Evolutionary conservation across 2,113 vertebrate genomes (phyloP).

Genomic region (Paratilapia polleni): DNA sequence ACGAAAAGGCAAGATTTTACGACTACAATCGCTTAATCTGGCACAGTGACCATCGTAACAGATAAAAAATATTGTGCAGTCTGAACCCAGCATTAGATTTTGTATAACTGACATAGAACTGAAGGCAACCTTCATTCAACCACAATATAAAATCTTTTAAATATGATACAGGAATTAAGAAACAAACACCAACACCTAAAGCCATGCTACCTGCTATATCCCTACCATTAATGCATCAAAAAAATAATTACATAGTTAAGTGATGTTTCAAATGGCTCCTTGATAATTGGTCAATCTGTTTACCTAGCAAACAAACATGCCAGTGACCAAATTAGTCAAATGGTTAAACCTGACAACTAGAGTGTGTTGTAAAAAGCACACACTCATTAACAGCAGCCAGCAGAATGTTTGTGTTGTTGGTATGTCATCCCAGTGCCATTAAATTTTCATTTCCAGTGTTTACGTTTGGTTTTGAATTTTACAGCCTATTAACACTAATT

Average conservation of each 20-base stretch:
- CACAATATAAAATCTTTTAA: background rate
- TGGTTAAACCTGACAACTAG: slow-evolving; percentile 22
- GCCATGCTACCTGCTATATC: background rate
- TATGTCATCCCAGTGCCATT: slow-evolving; percentile 21
- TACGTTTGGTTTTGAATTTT: slow-evolving; percentile 40
- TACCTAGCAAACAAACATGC: slow-evolving; percentile 36
- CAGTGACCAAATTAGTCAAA: slow-evolving; percentile 47
- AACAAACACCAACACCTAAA: background rate
- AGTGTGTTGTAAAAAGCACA: slow-evolving; percentile 10
- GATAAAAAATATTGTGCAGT: background rate
- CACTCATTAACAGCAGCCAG: slow-evolving; percentile 40
- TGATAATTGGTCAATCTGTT: slow-evolving; percentile 49
- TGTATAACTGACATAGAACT: too few species aligned
- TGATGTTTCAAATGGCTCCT: slow-evolving; percentile 24
- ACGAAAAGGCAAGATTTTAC: background rate
- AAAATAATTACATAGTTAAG: slow-evolving; percentile 17
- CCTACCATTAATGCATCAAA: background rate
- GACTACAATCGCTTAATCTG: background rate
- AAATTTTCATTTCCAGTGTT: slow-evolving; percentile 31
- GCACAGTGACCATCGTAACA: background rate
- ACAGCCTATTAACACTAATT: slow-evolving; percentile 28
- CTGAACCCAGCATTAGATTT: background rate
- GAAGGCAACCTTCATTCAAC: background rate
- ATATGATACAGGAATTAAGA: background rate
- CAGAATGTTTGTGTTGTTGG: slow-evolving; percentile 29